These are phyloP conservation scores for Tribolium castaneum DNA, from an alignment of 1,140 invertebrate species.

Conservation along the genomic window DNA sequence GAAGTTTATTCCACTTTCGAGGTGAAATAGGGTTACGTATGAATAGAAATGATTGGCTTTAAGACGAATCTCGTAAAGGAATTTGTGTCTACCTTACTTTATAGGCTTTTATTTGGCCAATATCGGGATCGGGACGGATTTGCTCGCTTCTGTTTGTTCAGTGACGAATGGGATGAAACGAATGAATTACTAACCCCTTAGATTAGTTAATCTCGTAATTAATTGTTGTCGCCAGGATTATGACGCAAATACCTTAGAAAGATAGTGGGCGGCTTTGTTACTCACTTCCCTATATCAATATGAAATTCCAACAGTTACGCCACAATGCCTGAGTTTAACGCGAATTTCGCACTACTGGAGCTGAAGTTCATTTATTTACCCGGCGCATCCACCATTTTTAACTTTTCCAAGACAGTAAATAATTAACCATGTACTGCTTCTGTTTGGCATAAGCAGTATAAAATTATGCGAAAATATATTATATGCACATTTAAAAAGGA, in stretches of 20 bases:
- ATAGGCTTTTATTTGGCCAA: neutral
- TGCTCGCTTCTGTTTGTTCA: neutral
- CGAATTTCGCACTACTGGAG: no score
- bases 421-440: no score
- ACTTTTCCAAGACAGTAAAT: neutral
- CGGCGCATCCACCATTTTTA: no score
- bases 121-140: neutral
- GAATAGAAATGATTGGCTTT: conserved; percentile 32
- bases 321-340: no score
- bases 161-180: neutral
- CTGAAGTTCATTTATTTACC: no score
- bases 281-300: neutral
- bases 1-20: conserved; percentile 42
- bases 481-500: no score
- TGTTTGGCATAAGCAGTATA: no score
- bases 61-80: conserved; percentile 25
- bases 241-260: conserved; percentile 12
- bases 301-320: neutral
- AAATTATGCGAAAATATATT: no score
- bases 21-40: conserved; percentile 27
- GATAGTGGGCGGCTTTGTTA: neutral
- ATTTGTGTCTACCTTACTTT: conserved; percentile 23
- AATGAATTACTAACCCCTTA: neutral
- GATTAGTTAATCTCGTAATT: conserved; percentile 13
- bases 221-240: conserved; percentile 16